A percentile compares a stretch with the other conserved stretches of the same genome.
Conservation (phyloP, 1,140 invertebrate genomes). For the Dermatophagoides farinae region DNA sequence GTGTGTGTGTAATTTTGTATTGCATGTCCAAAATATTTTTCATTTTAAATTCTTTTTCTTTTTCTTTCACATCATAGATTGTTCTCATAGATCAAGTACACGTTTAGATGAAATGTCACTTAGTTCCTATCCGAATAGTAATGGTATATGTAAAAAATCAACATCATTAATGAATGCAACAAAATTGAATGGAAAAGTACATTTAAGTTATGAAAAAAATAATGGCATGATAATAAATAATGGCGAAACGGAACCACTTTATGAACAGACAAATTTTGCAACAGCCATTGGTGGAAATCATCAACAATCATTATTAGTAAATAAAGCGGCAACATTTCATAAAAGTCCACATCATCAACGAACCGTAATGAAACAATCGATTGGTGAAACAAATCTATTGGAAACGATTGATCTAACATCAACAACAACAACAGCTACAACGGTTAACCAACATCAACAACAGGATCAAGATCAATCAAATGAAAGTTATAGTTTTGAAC, state of each 20-base stretch:
- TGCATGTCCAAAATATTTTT: background rate
- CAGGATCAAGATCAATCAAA: background rate
- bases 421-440: background rate
- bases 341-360: background rate
- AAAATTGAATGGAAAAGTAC: background rate
- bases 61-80: background rate
- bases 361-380: background rate
- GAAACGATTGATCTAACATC: background rate
- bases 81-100: background rate
- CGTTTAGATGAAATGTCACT: conserved; percentile 12
- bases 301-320: no score
- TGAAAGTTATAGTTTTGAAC: background rate
- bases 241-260: background rate
- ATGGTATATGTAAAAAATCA: background rate
- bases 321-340: no score
- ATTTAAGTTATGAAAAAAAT: background rate
- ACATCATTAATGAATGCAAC: background rate
- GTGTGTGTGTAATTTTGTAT: background rate
- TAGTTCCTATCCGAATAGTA: conserved; percentile 7
- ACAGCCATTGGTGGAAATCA: no score
- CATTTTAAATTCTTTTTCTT: background rate
- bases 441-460: background rate
- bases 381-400: background rate
- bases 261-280: background rate
- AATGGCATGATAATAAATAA: background rate